Percentiles rank a stretch among this genome's conserved stretches.
Evolutionary conservation across 2,113 vertebrate genomes (phyloP).

Genomic region (Morone chrysops): DNA sequence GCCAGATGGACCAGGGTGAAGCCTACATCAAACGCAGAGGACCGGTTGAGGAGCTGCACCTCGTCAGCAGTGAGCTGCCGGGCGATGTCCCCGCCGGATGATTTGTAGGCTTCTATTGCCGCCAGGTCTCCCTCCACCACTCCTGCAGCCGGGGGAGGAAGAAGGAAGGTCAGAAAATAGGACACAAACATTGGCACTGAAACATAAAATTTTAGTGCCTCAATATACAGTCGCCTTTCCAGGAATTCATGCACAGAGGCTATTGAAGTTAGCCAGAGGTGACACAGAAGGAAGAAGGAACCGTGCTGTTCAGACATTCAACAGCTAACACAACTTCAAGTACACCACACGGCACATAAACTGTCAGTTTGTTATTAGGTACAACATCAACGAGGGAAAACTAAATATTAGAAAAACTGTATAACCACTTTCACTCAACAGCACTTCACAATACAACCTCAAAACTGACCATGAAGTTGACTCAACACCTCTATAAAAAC

Average conservation of each 20-base stretch:
- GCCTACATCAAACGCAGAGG: constrained; percentile 95
- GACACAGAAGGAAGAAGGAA: background rate
- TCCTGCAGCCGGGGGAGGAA: constrained; percentile 79
- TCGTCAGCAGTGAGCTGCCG: constrained; percentile 95
- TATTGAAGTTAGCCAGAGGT: background rate
- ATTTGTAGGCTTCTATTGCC: constrained; percentile 96
- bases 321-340: background rate
- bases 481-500: background rate
- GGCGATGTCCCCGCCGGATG: constrained; percentile 94
- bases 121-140: constrained; percentile 96
- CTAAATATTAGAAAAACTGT: background rate
- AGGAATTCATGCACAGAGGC: background rate
- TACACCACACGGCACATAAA: background rate
- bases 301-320: background rate
- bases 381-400: background rate
- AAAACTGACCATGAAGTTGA: background rate
- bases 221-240: background rate
- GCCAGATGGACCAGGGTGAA: constrained; percentile 97
- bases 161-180: constrained; percentile 11
- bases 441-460: too few relatives aligned
- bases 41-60: constrained; percentile 94
- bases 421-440: background rate
- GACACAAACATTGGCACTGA: background rate
- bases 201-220: background rate
- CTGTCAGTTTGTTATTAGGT: too few relatives aligned